Evolutionary conservation across 2,113 vertebrate species (phyloP).

Genomic region (Notiomystis cincta): DNA sequence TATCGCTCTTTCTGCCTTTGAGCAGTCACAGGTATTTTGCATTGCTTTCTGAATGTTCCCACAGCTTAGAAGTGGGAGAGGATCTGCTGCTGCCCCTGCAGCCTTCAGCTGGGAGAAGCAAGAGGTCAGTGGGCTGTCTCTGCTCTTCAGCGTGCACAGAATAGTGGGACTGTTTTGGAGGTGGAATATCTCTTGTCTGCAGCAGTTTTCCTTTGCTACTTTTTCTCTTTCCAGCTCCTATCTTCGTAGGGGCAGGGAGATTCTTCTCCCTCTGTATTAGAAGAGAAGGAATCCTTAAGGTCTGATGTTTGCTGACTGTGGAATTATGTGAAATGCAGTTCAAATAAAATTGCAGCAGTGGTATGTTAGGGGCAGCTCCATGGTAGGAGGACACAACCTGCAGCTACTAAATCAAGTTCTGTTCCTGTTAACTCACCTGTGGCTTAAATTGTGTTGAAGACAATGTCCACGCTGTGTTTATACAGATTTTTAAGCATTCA

Average conservation of each 20-base stretch:
- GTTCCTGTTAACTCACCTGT: neutral
- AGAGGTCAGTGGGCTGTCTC: accelerated
- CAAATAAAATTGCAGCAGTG: neutral
- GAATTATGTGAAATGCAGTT: neutral
- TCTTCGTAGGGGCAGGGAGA: neutral
- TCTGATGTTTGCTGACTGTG: neutral
- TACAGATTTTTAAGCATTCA: neutral
- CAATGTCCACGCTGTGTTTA: neutral
- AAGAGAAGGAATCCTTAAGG: neutral
- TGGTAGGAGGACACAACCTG: neutral
- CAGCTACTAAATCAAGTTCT: neutral
- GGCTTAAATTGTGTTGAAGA: neutral
- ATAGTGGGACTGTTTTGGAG: neutral
- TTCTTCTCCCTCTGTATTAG: neutral
- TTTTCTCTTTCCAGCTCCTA: neutral
- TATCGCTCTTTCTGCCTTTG: neutral
- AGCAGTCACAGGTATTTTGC: neutral
- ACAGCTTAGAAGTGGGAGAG: neutral
- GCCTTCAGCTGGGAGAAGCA: neutral
- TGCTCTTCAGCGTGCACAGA: neutral
- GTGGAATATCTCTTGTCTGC: neutral
- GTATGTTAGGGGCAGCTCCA: neutral
- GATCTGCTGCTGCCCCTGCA: neutral
- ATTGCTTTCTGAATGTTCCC: neutral
- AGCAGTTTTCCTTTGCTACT: neutral